Evolutionary conservation across 2,888 invertebrate genomes (phyloP).

Genomic region (Dynastes hyllus): DNA sequence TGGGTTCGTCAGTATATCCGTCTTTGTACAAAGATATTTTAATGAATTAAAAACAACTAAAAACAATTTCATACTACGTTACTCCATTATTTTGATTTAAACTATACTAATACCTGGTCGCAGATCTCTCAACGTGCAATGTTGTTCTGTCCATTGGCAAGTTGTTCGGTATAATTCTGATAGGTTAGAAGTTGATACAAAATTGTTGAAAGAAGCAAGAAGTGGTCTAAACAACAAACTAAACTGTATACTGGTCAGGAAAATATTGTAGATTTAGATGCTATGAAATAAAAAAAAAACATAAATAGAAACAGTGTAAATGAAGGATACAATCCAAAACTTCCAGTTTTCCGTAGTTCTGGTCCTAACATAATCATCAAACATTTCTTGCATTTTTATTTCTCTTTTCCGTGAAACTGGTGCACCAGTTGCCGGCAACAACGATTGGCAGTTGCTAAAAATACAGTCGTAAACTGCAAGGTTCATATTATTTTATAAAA

Average conservation of each 20-base stretch:
- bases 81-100: slow-evolving; percentile 50
- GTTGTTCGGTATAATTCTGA: slow-evolving; percentile 95
- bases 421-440: slow-evolving; percentile 96
- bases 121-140: slow-evolving; percentile 94
- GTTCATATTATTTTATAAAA: too few relatives aligned
- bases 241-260: slow-evolving; percentile 81
- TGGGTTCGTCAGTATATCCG: slow-evolving; percentile 93
- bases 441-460: slow-evolving; percentile 91
- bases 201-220: slow-evolving; percentile 91
- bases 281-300: not conserved
- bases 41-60: slow-evolving; percentile 95
- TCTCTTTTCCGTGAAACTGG: slow-evolving; percentile 93
- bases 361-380: slow-evolving; percentile 90
- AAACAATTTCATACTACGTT: slow-evolving; percentile 53
- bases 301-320: slow-evolving; percentile 56
- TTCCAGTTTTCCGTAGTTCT: slow-evolving; percentile 96
- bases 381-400: slow-evolving; percentile 94
- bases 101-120: slow-evolving; percentile 83
- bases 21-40: slow-evolving; percentile 91
- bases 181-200: slow-evolving; percentile 92
- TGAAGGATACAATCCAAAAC: slow-evolving; percentile 97
- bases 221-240: slow-evolving; percentile 93
- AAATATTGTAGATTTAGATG: slow-evolving; percentile 48
- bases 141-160: slow-evolving; percentile 95
- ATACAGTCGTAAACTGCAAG: slow-evolving; percentile 43